Evolutionary conservation across 2,113 vertebrate species (phyloP).

Genomic region (Cromileptes altivelis): DNA sequence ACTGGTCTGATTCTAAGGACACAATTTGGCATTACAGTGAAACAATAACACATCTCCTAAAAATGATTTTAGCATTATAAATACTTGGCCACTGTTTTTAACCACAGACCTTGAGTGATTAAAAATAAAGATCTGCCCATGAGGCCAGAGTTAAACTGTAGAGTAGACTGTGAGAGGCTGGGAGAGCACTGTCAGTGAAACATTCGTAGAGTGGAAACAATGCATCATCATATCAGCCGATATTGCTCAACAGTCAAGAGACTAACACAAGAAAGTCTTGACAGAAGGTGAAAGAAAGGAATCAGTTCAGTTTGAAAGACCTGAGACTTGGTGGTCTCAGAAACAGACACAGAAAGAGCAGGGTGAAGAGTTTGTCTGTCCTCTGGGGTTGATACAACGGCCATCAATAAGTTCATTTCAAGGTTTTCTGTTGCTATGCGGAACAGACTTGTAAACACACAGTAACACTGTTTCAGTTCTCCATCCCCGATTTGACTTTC

Average conservation of each 20-base stretch:
- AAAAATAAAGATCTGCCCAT: neutral
- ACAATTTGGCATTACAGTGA: neutral
- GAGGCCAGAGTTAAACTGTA: neutral
- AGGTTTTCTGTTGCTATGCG: slow-evolving; percentile 58
- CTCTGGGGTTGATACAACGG: slow-evolving; percentile 21
- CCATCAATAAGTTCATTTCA: slow-evolving; percentile 30
- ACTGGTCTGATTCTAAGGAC: neutral
- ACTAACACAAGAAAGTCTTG: slow-evolving; percentile 1
- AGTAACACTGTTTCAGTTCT: slow-evolving; percentile 58
- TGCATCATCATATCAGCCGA: neutral
- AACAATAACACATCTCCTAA: neutral
- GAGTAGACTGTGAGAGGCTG: neutral
- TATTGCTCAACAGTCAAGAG: neutral
- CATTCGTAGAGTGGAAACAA: neutral
- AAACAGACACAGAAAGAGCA: neutral
- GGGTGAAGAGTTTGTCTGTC: slow-evolving; percentile 12
- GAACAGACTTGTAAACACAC: slow-evolving; percentile 61
- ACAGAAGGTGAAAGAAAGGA: slow-evolving; percentile 7
- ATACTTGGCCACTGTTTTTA: neutral
- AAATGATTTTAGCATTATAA: neutral
- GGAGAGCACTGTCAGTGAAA: neutral
- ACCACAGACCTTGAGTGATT: neutral
- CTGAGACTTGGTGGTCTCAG: slow-evolving; percentile 6
- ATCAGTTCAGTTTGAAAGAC: neutral
- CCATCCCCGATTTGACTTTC: slow-evolving; percentile 76